phyloP scores from a whole-genome alignment of 2,113 vertebrate species.

The Prietella phreatophila region DNA sequence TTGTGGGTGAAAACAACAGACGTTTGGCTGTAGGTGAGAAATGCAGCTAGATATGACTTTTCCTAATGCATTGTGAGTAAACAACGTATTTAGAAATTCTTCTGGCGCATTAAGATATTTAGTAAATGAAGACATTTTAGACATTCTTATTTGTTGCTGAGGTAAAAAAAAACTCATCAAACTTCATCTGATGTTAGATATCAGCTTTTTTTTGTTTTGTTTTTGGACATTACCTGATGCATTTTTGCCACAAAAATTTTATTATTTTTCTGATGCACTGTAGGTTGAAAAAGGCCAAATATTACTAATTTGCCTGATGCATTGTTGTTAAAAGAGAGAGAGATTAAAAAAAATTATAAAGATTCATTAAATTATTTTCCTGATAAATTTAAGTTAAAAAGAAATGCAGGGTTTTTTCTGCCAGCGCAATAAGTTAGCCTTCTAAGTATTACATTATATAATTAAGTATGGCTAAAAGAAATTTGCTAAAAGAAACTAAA shows the following conservation, averaged over 20 bases:
- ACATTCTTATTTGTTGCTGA: background rate
- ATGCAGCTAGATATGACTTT: background rate
- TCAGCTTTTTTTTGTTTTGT: background rate
- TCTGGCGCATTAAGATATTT: background rate
- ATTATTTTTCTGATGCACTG: background rate
- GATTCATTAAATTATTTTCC: background rate
- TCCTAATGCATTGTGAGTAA: background rate
- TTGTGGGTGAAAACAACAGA: too few species aligned
- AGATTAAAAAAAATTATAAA: background rate
- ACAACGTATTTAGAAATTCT: background rate
- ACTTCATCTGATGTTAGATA: too few species aligned
- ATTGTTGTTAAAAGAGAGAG: background rate
- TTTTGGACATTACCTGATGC: background rate
- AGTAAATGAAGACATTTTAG: background rate
- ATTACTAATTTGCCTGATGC: background rate
- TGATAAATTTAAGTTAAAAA: background rate
- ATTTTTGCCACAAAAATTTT: background rate
- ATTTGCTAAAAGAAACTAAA: background rate
- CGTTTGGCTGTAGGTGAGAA: background rate
- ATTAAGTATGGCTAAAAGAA: background rate
- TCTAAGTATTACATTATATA: background rate
- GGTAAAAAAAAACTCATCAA: too few species aligned
- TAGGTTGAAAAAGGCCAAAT: background rate
- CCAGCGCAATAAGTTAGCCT: too few species aligned
- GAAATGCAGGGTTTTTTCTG: background rate